These are phyloP conservation scores for Telmatochromis sp. DNA, from an alignment of 2,113 vertebrate genomes.

Conservation along the genomic window DNA sequence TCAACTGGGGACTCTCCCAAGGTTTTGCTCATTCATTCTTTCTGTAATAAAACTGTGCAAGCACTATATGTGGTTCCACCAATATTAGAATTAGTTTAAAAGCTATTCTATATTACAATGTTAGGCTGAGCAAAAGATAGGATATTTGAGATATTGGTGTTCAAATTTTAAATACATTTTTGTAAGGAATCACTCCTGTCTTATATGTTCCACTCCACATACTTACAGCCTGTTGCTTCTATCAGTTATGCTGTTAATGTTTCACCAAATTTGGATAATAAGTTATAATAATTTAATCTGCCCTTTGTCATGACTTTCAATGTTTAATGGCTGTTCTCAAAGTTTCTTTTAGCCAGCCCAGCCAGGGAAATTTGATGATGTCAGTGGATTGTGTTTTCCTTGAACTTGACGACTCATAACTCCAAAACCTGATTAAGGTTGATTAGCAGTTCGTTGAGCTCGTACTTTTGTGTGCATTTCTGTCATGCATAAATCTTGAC, in stretches of 20 bases:
- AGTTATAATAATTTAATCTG: not conserved
- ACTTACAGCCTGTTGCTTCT: not conserved
- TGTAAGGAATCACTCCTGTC: not conserved
- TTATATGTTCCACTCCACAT: not conserved
- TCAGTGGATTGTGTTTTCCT: constrained; percentile 14
- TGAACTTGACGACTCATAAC: constrained; percentile 40
- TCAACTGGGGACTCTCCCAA: not conserved
- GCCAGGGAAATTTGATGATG: constrained; percentile 17
- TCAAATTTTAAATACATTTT: not conserved
- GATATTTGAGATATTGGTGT: not conserved
- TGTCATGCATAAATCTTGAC: constrained; percentile 42
- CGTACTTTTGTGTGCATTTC: constrained; percentile 44
- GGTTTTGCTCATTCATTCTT: not conserved
- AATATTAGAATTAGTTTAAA: not conserved
- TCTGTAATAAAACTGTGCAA: not conserved
- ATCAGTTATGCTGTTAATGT: not conserved
- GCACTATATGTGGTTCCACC: not conserved
- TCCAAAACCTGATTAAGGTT: constrained; percentile 27
- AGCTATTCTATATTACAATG: not conserved
- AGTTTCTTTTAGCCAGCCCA: not conserved
- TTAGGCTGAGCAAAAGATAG: fast-evolving
- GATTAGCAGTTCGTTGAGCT: constrained; percentile 47
- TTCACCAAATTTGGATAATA: not conserved
- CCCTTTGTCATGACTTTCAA: not conserved
- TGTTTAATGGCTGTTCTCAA: not conserved